These are phyloP conservation scores for Drosophila persimilis DNA, from an alignment of 1,140 invertebrate species.

Conservation along the genomic window DNA sequence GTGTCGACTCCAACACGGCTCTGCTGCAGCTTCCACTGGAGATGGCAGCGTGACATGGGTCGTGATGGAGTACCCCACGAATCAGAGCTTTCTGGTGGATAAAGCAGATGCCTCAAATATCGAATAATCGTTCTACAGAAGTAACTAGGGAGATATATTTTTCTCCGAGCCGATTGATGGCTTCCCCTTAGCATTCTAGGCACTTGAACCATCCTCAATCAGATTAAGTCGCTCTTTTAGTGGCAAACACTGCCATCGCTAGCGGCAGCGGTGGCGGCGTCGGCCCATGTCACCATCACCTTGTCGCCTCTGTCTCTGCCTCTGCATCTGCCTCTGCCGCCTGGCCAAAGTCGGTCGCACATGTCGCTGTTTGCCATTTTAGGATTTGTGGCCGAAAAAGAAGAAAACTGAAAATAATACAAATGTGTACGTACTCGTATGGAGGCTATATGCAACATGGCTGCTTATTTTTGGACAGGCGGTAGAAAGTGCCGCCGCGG, in stretches of 20 bases:
- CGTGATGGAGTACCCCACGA: no score
- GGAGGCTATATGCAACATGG: constrained; percentile 65
- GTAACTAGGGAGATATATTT: no score
- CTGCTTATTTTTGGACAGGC: constrained; percentile 76
- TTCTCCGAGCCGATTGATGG: no score
- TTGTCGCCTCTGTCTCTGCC: constrained; percentile 50
- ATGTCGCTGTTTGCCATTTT: constrained; percentile 78
- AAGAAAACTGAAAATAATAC: constrained; percentile 44
- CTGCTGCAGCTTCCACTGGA: no score
- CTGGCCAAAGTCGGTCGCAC: constrained; percentile 76
- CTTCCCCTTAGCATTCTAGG: no score
- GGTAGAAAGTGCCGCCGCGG: constrained; percentile 73
- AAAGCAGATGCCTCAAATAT: no score
- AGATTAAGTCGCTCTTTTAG: constrained; percentile 4
- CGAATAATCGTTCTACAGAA: no score
- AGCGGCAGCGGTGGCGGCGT: not conserved
- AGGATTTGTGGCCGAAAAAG: constrained; percentile 71
- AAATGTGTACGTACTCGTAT: constrained; percentile 41
- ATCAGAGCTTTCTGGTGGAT: no score
- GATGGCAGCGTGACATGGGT: no score
- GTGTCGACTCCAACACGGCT: not conserved
- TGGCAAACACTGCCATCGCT: not conserved
- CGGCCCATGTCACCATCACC: constrained; percentile 59
- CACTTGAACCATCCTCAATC: no score
- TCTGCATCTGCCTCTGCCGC: not conserved